phyloP scores from a whole-genome alignment of 35 echinoderm and acorn worm species.

The Heliocidaris tuberculata region DNA sequence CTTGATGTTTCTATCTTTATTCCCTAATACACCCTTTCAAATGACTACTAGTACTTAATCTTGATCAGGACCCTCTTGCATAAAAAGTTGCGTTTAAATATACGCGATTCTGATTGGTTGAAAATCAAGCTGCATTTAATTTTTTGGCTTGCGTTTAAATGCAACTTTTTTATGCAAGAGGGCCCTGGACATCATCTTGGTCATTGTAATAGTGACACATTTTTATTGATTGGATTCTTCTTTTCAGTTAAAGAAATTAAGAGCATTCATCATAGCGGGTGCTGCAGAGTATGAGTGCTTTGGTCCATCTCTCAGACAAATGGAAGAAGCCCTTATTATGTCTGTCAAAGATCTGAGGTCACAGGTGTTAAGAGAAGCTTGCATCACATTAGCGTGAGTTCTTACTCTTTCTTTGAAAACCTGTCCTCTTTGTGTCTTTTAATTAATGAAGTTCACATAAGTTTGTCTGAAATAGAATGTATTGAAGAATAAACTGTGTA shows the following conservation, averaged over 20 bases:
- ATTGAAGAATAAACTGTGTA: too few relatives aligned
- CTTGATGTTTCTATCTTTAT: too few relatives aligned
- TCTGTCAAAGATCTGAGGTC: constrained; percentile 97
- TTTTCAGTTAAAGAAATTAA: constrained; percentile 84
- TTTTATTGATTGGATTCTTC: neutral
- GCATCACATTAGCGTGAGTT: constrained; percentile 97
- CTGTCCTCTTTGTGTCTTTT: neutral
- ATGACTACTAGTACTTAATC: too few relatives aligned
- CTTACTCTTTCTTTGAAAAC: neutral
- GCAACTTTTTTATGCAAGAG: too few relatives aligned
- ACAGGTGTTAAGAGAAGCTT: constrained; percentile 92
- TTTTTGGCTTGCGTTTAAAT: too few relatives aligned
- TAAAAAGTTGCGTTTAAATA: too few relatives aligned
- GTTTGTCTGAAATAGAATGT: neutral
- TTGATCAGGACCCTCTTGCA: too few relatives aligned
- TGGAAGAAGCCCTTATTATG: constrained; percentile 81
- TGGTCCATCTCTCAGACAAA: constrained; percentile 56
- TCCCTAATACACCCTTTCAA: too few relatives aligned
- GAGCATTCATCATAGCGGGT: constrained; percentile 85
- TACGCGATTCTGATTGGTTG: too few relatives aligned
- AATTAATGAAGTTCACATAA: neutral
- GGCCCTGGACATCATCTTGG: too few relatives aligned
- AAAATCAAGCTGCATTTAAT: too few relatives aligned
- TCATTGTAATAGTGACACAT: too few relatives aligned
- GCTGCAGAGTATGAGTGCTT: constrained; percentile 91